Base-by-base conservation (phyloP, 2,113 vertebrate genomes). In the Casuarius casuarius region DNA sequence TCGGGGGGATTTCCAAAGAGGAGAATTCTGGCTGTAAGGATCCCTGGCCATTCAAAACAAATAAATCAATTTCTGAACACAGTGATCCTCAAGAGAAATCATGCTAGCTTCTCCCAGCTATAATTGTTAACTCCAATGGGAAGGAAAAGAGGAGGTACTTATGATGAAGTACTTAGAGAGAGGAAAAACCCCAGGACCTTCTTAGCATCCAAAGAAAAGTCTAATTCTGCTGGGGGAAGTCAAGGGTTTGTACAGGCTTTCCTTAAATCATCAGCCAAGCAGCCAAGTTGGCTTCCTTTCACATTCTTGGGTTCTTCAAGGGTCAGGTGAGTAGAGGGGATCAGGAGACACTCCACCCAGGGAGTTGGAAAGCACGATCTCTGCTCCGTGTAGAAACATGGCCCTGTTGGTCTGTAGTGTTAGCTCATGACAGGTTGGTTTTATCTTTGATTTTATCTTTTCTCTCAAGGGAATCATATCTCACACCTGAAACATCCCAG, bases 131-230 rank as follows among this genome's bases (percentile, higher is more conserved):
- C 35, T 58, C 46, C 71, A 79, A 79, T 0, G 3, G 84, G 81
- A 94, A 92, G 33, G 70, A 44, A 56, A 89, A 82, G 66, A 89
- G 66, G 78, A 95, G 95, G 38, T 82, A 85, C 66, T 93, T 85
- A 40, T 23, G 74, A 90, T 79, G 44, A 85, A 89, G 87, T 90
- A 16, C 88, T 95, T 95, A 79, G 63, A 85, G 89, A 83, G 48
- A 95, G 95, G 78, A 94, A 94, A 87, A 21, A 18, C 33, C 26
- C 67, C 66, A 7, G 54, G 52, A 25, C 82, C 56, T 23, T 91
- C 74, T 65, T 58, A 65, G 19, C 61, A 65, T 20, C 38, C 42
- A 70, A 83, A 95, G 68, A 83, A 75, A 87, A 62, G 20, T 51
- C 29, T 38, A 10, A 5, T 76, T 91, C 63, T 95, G 31, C 42